Evolutionary conservation across 2,113 vertebrate species (phyloP), one percentile per base, ranked within the genome.

Genomic region (Solea senegalensis): DNA sequence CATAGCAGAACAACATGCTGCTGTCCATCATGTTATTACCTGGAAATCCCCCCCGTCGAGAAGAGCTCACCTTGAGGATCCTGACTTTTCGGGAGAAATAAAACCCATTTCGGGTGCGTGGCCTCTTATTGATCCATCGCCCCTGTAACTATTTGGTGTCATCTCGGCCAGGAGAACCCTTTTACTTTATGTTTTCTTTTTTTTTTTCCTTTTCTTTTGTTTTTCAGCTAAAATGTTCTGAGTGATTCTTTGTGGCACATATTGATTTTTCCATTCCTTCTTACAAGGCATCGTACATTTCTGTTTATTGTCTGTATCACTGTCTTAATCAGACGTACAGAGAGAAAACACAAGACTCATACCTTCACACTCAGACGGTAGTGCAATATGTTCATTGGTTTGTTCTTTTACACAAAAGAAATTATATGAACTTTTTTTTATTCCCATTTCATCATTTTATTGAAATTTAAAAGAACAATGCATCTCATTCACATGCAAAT

Each of bases 231-330:
- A 85, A 84, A 82, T 76, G 65, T 69, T 76, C 46, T 66, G 75
- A 82, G 78, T 70, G 72, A 83, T 87, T 83, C 72, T 80, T 57
- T 68, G 69, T 72, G 78, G 75, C 77, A 80, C 28, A 0, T 80
- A 85, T 87, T 86, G 81, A 82, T 84, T 87, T 79, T 73, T 68
- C 74, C 74, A 83, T 84, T 83, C 61, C 1, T 43, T 55, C 67
- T 57, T 9, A 46, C 70, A 51, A 56, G 53, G 60, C 52, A 59
- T 75, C 74, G 69, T 72, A 64, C 69, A 79, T 12, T 55, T 75
- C 63, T 44, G 34, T 44, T 63, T 26, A 65, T 55, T 34, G 56
- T 67, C 63, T 58, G 14, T 60, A 27, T 65, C 57, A n/a, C 55
- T 14, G 52, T 57, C 48, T 62, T 45, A 40, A 34, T 59, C 46